Conservation (phyloP, 2,888 invertebrate genomes). For the Phengaris arion region DNA sequence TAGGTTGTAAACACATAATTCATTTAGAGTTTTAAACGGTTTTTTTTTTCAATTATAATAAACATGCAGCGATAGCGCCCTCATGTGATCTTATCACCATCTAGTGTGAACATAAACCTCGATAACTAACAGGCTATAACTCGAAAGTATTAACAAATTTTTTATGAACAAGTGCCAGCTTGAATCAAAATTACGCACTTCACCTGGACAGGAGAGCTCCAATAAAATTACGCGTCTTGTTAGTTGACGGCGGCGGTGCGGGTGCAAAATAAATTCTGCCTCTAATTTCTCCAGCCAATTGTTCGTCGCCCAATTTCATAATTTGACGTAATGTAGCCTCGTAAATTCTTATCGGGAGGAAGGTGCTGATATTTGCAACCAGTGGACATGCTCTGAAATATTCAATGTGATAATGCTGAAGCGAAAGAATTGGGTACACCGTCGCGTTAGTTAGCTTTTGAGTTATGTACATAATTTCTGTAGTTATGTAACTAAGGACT, state of each 20-base stretch:
- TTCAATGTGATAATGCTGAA: not conserved
- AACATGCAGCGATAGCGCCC: not conserved
- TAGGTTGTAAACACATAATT: too few species aligned
- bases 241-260: constrained; percentile 33
- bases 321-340: constrained; percentile 57
- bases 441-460: too few species aligned
- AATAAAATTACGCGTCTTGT: constrained; percentile 29
- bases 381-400: constrained; percentile 32
- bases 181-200: constrained; percentile 23
- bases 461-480: too few species aligned
- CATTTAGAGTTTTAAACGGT: too few species aligned
- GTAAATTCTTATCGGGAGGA: constrained; percentile 49
- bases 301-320: constrained; percentile 51
- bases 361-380: constrained; percentile 32
- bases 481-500: too few species aligned
- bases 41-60: not conserved
- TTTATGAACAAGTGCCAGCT: constrained; percentile 26
- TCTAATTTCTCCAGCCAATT: constrained; percentile 53
- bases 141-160: constrained; percentile 1
- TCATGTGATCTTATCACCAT: constrained; percentile 1
- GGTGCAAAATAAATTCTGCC: constrained; percentile 45
- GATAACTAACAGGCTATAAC: constrained; percentile 22
- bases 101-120: constrained; percentile 31
- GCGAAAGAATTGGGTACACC: too few species aligned
- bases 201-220: constrained; percentile 12